phyloP scores from a whole-genome alignment of 2,113 vertebrate genomes.

The Haemorhous mexicanus region DNA sequence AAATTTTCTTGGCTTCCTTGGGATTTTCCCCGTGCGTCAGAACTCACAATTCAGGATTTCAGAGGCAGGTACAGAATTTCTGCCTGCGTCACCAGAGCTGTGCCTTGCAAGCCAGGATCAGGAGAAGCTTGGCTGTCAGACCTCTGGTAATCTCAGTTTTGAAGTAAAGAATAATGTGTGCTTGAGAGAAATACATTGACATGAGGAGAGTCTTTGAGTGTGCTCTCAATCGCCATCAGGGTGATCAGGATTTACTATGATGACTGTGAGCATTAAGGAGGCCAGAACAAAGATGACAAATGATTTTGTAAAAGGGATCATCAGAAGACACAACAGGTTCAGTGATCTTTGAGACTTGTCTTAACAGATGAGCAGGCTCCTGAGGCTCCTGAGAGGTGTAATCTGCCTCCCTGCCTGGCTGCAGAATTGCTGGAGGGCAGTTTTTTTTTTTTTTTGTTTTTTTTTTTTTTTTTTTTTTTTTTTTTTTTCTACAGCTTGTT shows the following conservation, averaged over 20 bases:
- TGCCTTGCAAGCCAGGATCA: not conserved
- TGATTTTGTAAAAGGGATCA: not conserved
- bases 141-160: not conserved
- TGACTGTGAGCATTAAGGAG: not conserved
- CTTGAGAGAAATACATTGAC: not conserved
- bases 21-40: fast-evolving
- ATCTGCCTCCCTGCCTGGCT: not conserved
- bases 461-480: not conserved
- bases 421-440: not conserved
- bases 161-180: not conserved
- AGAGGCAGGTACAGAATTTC: not conserved
- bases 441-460: not conserved
- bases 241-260: not conserved
- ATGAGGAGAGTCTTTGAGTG: not conserved
- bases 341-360: not conserved
- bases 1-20: not conserved
- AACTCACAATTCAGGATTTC: not conserved
- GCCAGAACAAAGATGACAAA: not conserved
- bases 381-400: not conserved
- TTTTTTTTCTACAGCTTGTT: not conserved
- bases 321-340: not conserved
- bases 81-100: not conserved
- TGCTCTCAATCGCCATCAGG: not conserved
- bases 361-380: not conserved
- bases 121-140: not conserved